Evolutionary conservation across 2,113 vertebrate species (phyloP), one percentile per base, ranked within the genome.

Genomic region (Microcebus tavaratra): DNA sequence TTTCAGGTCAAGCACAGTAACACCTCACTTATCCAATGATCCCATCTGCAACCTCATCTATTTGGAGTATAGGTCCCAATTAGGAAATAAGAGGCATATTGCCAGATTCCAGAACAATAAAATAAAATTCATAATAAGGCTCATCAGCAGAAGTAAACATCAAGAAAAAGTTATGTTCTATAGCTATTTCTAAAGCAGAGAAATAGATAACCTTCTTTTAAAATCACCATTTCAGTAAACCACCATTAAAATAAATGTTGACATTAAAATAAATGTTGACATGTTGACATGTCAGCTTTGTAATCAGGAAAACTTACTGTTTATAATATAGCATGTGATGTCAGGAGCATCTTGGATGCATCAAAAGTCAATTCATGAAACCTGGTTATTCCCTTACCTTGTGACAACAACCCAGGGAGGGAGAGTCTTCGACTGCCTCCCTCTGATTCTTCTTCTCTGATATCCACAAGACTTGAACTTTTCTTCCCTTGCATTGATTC

Each of bases 381-480:
- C 79, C 75, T 78, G 23, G 0, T 3, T 34, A 67, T 10, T 80
- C 73, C 92, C 86, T 98, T 99, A 99, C 99, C 99, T 99, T 99
- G 99, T 95, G 99, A 99, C 95, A 99, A 98, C 96, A 99, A 98
- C 67, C 99, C 99, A 6, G 99, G 99, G 5, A 99, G 99, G 4
- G 99, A 99, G 59, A 99, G 99, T 86, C 99, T 99, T 80, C 99
- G 99, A 93, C 99, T 99, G 76, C 99, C 98, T 85, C 99, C 99
- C 97, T 99, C 99, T 0, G 99, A 99, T 94, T 99, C 99, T 89
- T 99, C 99, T 97, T 99, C 99, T 57, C 99, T 99, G 97, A 99
- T 99, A 97, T 99, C 99, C 68, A 99, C 99, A 3, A 99, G 99
- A 98, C 99, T 99, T 96, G 99, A 99, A 98, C 99, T 99, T 98